Evolutionary conservation across 2,113 vertebrate genomes (phyloP).

Genomic region (Oryzias javanicus): DNA sequence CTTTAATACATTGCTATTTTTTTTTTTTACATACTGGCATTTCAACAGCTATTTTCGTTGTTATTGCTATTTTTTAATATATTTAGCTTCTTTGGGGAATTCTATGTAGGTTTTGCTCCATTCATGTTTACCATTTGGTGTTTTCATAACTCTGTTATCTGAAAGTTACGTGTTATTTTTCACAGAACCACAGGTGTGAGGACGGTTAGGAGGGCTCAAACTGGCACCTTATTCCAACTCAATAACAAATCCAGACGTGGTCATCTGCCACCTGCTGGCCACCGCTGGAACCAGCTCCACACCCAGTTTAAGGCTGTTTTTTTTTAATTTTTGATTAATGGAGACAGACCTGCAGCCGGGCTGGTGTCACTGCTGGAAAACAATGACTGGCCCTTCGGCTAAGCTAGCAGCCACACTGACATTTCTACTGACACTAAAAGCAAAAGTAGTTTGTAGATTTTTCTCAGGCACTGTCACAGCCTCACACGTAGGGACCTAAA

Average conservation of each 20-base stretch:
- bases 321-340: neutral
- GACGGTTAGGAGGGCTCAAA: neutral
- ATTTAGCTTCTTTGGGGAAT: too few relatives aligned
- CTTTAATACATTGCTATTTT: too few relatives aligned
- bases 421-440: neutral
- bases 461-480: conserved; percentile 21
- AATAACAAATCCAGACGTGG: neutral
- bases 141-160: neutral
- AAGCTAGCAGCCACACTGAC: neutral
- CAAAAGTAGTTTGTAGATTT: conserved; percentile 8
- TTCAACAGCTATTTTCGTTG: too few relatives aligned
- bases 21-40: too few relatives aligned
- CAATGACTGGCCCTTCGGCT: neutral
- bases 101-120: neutral
- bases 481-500: conserved; percentile 3
- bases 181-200: conserved; percentile 1
- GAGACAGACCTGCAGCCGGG: conserved; percentile 1
- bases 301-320: conserved; percentile 1
- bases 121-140: neutral
- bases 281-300: conserved; percentile 9
- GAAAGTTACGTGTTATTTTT: conserved; percentile 2
- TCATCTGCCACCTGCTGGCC: conserved; percentile 5
- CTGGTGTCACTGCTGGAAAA: conserved; percentile 7
- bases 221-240: neutral
- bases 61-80: too few relatives aligned